A percentile compares a stretch with the other conserved stretches of the same genome.
phyloP scores from a whole-genome alignment of 2,888 invertebrate species.

The Metallyticus violacea region DNA sequence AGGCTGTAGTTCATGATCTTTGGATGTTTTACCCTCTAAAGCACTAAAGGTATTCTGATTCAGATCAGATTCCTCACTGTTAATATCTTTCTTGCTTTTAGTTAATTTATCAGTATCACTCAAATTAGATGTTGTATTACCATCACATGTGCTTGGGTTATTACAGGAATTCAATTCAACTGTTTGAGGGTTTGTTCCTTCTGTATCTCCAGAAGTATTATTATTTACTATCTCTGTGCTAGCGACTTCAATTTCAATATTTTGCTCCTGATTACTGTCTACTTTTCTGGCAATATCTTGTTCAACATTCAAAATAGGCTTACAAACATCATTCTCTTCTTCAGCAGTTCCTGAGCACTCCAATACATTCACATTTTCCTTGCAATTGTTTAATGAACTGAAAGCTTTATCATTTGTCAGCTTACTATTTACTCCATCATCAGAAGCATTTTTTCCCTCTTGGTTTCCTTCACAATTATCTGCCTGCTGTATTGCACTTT shows the following conservation, averaged over 20 bases:
- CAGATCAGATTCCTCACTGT: neutral
- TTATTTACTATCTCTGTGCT: neutral
- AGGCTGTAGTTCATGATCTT: neutral
- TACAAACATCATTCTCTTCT: neutral
- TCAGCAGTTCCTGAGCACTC: neutral
- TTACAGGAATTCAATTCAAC: neutral
- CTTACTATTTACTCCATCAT: too few relatives aligned
- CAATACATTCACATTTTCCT: neutral
- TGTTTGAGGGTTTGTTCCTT: neutral
- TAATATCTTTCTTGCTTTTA: neutral
- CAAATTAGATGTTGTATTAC: neutral
- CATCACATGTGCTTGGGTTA: neutral
- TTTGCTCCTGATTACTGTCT: neutral
- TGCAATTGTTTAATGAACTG: too few relatives aligned
- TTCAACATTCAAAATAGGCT: neutral
- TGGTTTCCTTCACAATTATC: neutral
- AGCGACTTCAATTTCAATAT: too few relatives aligned
- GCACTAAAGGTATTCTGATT: neutral
- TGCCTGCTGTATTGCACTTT: neutral
- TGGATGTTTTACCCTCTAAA: neutral
- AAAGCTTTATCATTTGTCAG: too few relatives aligned
- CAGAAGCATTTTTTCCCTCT: neutral
- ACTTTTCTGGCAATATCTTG: neutral
- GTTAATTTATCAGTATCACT: neutral
- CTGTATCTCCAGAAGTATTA: neutral